Evolutionary conservation across 2,888 invertebrate species (phyloP), one percentile per base, ranked within the genome.

Genomic region (Drosophila anomelani): DNA sequence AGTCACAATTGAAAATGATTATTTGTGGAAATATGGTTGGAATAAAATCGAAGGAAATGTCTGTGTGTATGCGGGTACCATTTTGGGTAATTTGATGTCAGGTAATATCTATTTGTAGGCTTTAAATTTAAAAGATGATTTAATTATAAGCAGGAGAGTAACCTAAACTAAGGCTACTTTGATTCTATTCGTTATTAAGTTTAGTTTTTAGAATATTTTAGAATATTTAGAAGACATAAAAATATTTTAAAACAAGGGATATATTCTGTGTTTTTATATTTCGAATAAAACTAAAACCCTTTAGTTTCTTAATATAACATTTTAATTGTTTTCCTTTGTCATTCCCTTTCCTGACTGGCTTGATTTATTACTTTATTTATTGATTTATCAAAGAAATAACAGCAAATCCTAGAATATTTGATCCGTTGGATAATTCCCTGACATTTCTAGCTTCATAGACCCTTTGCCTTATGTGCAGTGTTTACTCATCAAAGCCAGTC

Each of bases 1-100:
- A 53, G 51, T 36, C 51, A 53, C 51, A 53, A 53, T 53, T 53
- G 34, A 15, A 36, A 53, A 53, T 53, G 51, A 53, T 53, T 53
- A 53, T 53, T 53, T 53, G 34, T 53, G 34, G 36, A 53, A 53
- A 53, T 53, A 51, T 34, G 51, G 51, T 51, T 51, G 20, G 15
- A 9, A 34, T 34, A 51, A 34, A 51, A 51, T 34, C 51, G 17
- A 34, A 49, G 32, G 13, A 49, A 34, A 34, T 34, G 51, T 20
- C 5, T 9, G 20, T 20, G n/a, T 46, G 26, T 4, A 26, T 26
- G 26, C 26, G 26, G 47, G 20, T 15, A 15, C 32, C 3, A 20
- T 34, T 34, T 51, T 20, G 7, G 32, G 13, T 8, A 32, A 17
- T 49, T 32, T 17, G 13, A 32, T 23, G 23, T 23, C 13, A 49